Evolutionary conservation across 2,797 vertebrate genomes (phyloP).

Genomic region (Intellagama lesueurii): DNA sequence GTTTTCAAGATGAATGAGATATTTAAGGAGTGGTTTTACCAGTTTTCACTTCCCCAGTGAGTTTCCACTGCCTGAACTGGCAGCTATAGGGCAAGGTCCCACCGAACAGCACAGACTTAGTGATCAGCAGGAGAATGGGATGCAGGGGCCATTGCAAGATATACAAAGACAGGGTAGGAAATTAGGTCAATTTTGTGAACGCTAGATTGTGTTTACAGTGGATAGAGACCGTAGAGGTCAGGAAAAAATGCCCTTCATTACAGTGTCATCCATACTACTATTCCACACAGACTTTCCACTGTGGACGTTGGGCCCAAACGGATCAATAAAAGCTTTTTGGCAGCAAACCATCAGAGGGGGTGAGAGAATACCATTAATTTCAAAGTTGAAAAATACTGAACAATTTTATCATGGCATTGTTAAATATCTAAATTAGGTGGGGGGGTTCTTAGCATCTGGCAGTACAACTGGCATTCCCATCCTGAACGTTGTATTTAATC

Average conservation of each 20-base stretch:
- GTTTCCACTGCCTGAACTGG: neutral
- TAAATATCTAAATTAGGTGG: neutral
- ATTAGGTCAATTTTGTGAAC: neutral
- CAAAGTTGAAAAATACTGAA: neutral
- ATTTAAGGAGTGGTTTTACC: no score
- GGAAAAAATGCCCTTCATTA: neutral
- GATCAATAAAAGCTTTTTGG: neutral
- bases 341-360: neutral
- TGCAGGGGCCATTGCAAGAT: neutral
- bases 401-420: accelerated
- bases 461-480: accelerated
- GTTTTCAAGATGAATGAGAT: neutral
- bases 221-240: neutral
- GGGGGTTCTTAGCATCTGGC: accelerated
- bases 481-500: accelerated
- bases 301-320: neutral
- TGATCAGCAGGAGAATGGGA: neutral
- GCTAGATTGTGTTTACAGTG: neutral
- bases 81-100: neutral
- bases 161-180: neutral
- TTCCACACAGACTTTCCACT: neutral
- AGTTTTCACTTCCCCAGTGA: neutral
- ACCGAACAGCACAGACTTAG: neutral
- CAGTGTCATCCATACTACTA: neutral
- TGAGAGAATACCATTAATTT: accelerated